phyloP scores from a whole-genome alignment of 2,113 vertebrate genomes.

The Cercopithecus mona region DNA sequence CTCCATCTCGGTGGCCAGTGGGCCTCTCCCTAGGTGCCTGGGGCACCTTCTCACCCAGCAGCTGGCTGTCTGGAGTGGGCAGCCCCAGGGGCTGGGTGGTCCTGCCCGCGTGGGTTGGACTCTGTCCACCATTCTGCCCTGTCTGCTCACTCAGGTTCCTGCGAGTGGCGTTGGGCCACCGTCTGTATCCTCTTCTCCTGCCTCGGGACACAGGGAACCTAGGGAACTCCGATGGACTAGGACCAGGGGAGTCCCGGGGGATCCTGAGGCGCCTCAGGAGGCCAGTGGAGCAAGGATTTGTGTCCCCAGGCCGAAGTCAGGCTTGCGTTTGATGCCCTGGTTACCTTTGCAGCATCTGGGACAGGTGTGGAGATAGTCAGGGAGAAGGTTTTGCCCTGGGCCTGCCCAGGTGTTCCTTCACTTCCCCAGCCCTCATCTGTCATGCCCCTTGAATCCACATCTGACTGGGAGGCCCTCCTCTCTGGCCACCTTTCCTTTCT shows the following conservation, averaged over 20 bases:
- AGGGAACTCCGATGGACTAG: not conserved
- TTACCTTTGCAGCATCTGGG: not conserved
- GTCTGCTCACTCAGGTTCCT: not conserved
- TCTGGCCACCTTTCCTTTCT: too few species aligned
- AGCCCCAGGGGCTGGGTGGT: not conserved
- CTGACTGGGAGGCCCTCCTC: not conserved
- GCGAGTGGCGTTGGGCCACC: fast-evolving
- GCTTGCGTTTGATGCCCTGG: not conserved
- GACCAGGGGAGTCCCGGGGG: not conserved
- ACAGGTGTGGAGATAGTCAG: not conserved
- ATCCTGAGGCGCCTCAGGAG: not conserved
- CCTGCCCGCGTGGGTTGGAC: not conserved
- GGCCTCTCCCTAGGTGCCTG: not conserved
- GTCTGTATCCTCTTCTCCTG: not conserved
- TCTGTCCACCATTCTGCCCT: not conserved
- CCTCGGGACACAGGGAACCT: not conserved
- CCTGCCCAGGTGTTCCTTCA: fast-evolving
- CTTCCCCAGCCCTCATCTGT: fast-evolving
- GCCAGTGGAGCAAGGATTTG: too few species aligned
- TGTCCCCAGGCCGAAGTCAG: not conserved
- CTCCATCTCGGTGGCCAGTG: not conserved
- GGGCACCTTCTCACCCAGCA: not conserved
- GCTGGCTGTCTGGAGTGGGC: not conserved
- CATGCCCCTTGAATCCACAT: fast-evolving
- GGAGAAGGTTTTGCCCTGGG: not conserved